phyloP scores from a whole-genome alignment of 2,797 vertebrate species.

The Hippoglossus hippoglossus region DNA sequence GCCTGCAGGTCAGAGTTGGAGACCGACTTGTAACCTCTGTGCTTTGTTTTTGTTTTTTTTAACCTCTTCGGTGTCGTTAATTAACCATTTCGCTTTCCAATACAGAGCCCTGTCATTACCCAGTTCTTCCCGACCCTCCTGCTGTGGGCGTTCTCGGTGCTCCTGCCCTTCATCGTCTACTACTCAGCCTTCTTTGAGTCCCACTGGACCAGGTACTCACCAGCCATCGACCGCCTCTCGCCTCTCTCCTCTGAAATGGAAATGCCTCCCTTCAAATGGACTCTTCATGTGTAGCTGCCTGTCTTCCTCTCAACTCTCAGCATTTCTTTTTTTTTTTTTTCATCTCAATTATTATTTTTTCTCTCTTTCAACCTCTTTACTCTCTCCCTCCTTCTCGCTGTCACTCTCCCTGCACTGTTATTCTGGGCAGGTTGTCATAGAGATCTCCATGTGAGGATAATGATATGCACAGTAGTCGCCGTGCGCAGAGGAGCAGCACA shows the following conservation, averaged over 20 bases:
- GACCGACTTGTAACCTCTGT: background rate
- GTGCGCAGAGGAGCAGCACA: conserved; percentile 51
- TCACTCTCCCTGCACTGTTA: conserved; percentile 75
- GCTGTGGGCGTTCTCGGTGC: conserved; percentile 95
- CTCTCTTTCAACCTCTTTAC: conserved; percentile 64
- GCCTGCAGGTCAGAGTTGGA: conserved; percentile 86
- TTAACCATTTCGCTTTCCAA: conserved; percentile 7
- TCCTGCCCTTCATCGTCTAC: conserved; percentile 95
- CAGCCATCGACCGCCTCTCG: conserved; percentile 22
- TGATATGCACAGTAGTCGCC: conserved; percentile 80
- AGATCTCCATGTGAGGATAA: conserved; percentile 83
- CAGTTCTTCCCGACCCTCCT: conserved; percentile 96
- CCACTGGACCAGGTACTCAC: conserved; percentile 95
- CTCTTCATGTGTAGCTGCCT: conserved; percentile 25
- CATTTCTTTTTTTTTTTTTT: conserved; percentile 20
- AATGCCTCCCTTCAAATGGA: conserved; percentile 44
- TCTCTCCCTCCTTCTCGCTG: conserved; percentile 62
- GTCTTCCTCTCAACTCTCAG: conserved; percentile 40
- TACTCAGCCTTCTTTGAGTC: conserved; percentile 95
- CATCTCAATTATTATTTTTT: conserved; percentile 36
- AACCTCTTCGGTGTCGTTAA: conserved; percentile 12
- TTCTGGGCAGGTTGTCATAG: conserved; percentile 88
- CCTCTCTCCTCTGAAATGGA: conserved; percentile 48
- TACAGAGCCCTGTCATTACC: conserved; percentile 93
- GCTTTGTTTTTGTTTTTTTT: background rate